These are phyloP conservation scores for Indri indri DNA, from an alignment of 2,113 vertebrate genomes.

Conservation along the genomic window DNA sequence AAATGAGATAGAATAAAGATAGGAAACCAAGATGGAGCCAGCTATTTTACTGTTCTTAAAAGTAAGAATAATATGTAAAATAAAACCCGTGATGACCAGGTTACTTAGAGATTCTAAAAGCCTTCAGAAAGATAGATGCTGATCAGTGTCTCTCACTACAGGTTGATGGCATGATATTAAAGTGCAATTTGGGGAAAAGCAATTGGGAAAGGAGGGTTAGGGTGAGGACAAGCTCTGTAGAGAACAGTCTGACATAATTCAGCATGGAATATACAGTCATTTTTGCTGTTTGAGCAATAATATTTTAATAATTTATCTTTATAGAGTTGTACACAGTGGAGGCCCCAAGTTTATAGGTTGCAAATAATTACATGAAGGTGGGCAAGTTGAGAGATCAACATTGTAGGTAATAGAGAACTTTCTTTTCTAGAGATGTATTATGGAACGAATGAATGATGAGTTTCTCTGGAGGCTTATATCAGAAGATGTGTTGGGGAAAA, in stretches of 20 bases:
- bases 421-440: not conserved
- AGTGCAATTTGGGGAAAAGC: constrained; percentile 11
- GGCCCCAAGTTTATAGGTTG: not conserved
- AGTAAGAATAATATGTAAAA: not conserved
- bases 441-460: not conserved
- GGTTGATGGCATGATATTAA: not conserved
- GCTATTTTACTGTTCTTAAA: not conserved
- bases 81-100: not conserved
- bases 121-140: not conserved
- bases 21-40: not conserved
- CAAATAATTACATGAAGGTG: not conserved
- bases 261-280: not conserved
- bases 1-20: constrained; percentile 32
- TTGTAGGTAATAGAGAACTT: not conserved
- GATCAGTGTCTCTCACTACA: not conserved
- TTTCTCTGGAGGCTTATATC: not conserved
- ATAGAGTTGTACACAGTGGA: not conserved
- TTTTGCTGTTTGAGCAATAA: not conserved
- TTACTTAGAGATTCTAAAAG: not conserved
- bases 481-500: not conserved
- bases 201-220: not conserved
- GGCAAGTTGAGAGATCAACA: not conserved
- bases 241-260: not conserved
- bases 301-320: not conserved
- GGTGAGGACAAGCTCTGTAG: not conserved